Evolutionary conservation across 2,113 vertebrate genomes (phyloP).

Genomic region (Otus sunia): DNA sequence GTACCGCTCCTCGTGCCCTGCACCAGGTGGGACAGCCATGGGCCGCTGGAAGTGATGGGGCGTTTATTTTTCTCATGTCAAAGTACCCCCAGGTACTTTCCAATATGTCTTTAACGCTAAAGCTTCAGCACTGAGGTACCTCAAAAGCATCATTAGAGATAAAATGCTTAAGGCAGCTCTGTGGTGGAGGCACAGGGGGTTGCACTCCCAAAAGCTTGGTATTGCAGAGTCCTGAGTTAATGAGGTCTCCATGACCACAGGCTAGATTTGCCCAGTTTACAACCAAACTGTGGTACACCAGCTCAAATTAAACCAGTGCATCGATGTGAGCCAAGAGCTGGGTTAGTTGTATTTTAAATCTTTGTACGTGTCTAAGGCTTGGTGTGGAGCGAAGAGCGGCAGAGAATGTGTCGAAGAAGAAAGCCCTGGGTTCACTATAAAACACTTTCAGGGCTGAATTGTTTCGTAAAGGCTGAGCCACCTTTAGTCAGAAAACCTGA

Average conservation of each 20-base stretch:
- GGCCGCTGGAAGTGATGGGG: not conserved
- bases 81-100: not conserved
- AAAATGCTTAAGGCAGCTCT: not conserved
- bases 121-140: not conserved
- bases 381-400: not conserved
- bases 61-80: not conserved
- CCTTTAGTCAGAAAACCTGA: not conserved
- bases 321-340: rapidly evolving
- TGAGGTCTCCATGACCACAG: not conserved
- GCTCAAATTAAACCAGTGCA: no score
- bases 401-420: not conserved
- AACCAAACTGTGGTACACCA: no score
- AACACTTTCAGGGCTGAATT: not conserved
- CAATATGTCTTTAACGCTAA: not conserved
- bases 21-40: no score
- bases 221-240: not conserved
- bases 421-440: not conserved
- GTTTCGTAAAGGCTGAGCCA: not conserved
- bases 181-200: not conserved
- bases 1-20: not conserved
- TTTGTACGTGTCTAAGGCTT: no score
- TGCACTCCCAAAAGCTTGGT: not conserved
- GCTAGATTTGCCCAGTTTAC: not conserved
- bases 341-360: not conserved
- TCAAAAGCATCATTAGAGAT: not conserved